Conservation (phyloP, 2,888 invertebrate genomes). For the Stictocephala bisonia region DNA sequence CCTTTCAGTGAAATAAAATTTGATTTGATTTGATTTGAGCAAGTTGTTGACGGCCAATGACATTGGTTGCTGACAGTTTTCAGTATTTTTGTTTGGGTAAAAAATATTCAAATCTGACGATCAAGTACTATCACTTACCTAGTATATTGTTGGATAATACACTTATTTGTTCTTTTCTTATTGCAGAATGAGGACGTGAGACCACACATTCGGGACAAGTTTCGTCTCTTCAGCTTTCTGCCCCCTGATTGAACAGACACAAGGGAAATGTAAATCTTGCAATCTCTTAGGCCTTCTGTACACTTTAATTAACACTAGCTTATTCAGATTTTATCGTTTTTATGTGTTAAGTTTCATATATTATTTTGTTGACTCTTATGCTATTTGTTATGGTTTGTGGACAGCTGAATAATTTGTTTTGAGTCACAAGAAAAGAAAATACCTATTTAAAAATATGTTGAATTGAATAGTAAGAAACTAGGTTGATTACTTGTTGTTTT, state of each 20-base stretch:
- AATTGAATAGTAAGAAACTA: too few relatives aligned
- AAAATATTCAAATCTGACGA: too few relatives aligned
- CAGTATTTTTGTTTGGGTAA: too few relatives aligned
- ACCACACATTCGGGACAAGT: slow-evolving; percentile 90
- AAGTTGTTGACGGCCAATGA: too few relatives aligned
- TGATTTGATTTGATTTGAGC: too few relatives aligned
- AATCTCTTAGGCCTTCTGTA: slow-evolving; percentile 33
- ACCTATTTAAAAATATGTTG: too few relatives aligned
- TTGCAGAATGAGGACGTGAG: slow-evolving; percentile 91
- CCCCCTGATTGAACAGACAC: slow-evolving; percentile 78
- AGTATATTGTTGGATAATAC: background rate
- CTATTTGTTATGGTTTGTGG: background rate
- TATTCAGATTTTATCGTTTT: background rate
- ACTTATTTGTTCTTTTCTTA: slow-evolving; percentile 49
- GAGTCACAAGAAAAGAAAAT: too few relatives aligned
- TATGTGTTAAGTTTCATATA: background rate
- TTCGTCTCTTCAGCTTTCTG: slow-evolving; percentile 88
- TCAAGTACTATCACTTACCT: background rate
- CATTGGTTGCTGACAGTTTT: too few relatives aligned
- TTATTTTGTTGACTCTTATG: slow-evolving; percentile 12
- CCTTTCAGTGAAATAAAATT: too few relatives aligned
- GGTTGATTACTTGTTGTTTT: too few relatives aligned
- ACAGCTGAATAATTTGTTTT: too few relatives aligned
- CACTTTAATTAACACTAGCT: background rate
- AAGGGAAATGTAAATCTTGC: background rate